Evolutionary conservation across 2,888 invertebrate species (phyloP), one percentile per base, ranked within the genome.

Genomic region (Elmis aenea): DNA sequence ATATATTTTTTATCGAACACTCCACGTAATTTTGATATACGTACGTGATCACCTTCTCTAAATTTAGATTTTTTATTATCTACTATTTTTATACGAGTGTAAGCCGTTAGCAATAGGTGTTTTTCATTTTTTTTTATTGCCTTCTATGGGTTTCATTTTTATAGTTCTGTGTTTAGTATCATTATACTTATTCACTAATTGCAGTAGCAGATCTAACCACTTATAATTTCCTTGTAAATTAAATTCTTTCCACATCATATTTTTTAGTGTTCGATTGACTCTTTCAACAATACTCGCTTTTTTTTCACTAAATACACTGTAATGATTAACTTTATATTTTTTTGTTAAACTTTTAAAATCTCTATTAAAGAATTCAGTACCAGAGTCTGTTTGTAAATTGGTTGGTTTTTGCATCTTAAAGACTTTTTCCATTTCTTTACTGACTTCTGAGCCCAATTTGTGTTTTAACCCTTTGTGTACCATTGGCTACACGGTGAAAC

Each of bases 401-500:
- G 24, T 38, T 54, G 40, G 55, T 59, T 40, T 58, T 56, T 27
- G 35, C 48, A 9, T 57, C 58, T 26, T 41, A 33, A 42, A 57
- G 54, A 3, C 51, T 48, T 42, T 58, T 55, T 6, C 51, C 22
- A 38, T 55, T 50, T 35, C 38, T 51, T 8, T 50, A 27, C 35
- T 39, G 12, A 57, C 49, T 31, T 55, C 53, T 35, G 44, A 33
- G 6, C 38, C 54, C 23, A 23, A 49, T 50, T 60, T 62, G n/a
- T 33, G 48, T 46, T 61, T 61, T n/a, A n/a, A n/a, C n/a, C n/a
- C n/a, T n/a, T n/a, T n/a, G n/a, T n/a, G n/a, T n/a, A n/a, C n/a
- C n/a, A n/a, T n/a, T n/a, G n/a, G n/a, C n/a, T n/a, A n/a, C n/a
- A n/a, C n/a, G n/a, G n/a, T n/a, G n/a, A n/a, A n/a, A n/a, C n/a